These are phyloP conservation scores for Poecile atricapillus DNA, from an alignment of 2,113 vertebrate genomes.

Conservation along the genomic window DNA sequence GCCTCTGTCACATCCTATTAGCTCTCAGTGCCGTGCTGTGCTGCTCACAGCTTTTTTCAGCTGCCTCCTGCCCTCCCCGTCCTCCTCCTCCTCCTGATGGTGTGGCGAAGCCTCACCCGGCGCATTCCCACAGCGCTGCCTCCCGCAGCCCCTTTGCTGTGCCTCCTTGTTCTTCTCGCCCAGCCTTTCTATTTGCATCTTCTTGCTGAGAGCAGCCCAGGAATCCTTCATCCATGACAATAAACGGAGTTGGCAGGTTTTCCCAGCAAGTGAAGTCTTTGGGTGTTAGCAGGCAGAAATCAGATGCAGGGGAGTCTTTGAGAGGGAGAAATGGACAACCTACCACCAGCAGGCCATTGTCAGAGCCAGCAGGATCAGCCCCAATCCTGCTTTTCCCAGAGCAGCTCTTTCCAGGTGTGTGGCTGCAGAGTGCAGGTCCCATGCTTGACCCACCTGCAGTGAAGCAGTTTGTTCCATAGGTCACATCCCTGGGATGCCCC, in stretches of 20 bases:
- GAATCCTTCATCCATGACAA: not conserved
- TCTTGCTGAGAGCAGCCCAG: not conserved
- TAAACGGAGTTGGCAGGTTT: not conserved
- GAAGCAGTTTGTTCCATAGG: rapidly evolving
- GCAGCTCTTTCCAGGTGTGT: not conserved
- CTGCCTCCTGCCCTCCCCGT: not conserved
- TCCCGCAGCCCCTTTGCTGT: not conserved
- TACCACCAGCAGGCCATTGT: not conserved
- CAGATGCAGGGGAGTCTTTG: not conserved
- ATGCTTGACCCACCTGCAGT: not conserved
- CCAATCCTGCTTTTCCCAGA: rapidly evolving
- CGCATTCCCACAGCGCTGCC: not conserved
- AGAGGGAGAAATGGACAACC: not conserved
- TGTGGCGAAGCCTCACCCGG: not conserved
- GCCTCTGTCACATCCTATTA: not conserved
- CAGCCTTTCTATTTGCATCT: not conserved
- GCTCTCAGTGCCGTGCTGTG: not conserved
- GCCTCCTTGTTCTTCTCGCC: not conserved
- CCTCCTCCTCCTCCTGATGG: not conserved
- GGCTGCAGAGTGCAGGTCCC: not conserved
- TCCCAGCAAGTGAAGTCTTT: not conserved
- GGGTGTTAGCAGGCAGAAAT: not conserved
- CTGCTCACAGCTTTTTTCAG: not conserved
- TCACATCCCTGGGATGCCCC: not conserved
- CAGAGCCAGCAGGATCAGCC: not conserved